Evolutionary conservation across 2,113 vertebrate genomes (phyloP).

Genomic region (Colius striatus): DNA sequence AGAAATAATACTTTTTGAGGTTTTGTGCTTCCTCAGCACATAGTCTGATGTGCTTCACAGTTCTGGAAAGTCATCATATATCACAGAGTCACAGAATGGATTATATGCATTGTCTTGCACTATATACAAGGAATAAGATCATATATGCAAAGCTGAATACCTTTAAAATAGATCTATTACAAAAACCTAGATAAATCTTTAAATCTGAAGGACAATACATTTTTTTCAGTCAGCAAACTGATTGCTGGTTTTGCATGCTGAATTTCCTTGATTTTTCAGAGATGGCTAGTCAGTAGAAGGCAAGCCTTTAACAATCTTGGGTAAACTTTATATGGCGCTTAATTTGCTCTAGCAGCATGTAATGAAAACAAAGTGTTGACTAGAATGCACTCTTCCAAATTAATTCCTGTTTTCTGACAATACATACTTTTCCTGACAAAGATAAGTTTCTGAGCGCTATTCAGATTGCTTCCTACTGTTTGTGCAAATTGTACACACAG

Average conservation of each 20-base stretch:
- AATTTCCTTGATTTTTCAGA: conserved; percentile 12
- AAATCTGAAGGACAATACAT: not conserved
- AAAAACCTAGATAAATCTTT: not conserved
- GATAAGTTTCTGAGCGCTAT: not conserved
- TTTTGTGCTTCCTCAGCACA: not conserved
- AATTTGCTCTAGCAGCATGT: not conserved
- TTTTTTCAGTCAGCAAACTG: not conserved
- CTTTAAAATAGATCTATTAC: not conserved
- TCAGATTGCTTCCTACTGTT: not conserved
- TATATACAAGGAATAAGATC: not conserved
- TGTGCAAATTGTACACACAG: not conserved
- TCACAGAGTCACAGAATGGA: too few relatives aligned
- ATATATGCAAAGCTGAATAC: not conserved
- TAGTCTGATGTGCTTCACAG: not conserved
- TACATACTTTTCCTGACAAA: not conserved
- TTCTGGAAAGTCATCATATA: not conserved
- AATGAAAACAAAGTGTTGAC: not conserved
- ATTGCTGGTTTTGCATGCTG: not conserved
- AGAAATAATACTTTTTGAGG: not conserved
- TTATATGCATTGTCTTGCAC: too few relatives aligned
- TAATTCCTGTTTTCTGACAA: not conserved
- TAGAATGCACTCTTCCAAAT: not conserved
- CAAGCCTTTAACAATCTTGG: not conserved
- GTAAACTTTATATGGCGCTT: not conserved
- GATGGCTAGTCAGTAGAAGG: not conserved